Base-by-base conservation (phyloP, 2,888 invertebrate species). In the Tryphoninae sp. region DNA sequence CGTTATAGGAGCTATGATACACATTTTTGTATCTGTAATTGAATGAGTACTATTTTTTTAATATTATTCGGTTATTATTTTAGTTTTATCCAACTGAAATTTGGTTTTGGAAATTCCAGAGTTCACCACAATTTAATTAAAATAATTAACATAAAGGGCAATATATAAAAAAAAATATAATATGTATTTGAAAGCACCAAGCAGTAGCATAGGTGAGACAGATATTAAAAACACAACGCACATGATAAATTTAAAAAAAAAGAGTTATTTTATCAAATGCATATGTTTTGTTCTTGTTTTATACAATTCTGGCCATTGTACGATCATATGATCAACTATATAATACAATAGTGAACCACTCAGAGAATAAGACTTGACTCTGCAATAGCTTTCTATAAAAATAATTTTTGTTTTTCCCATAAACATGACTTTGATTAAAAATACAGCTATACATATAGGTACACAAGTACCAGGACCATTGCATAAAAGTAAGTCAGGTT, bases 381-480 rank as follows among this genome's bases (percentile, higher is more conserved):
- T 94, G 90, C 99, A 99, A 88, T 98, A 95, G 90, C 99, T 99
- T 92, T 99, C 99, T 68, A 99, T 93, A 92, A 97, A 99, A 73
- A 99, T 94, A 79, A 98, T 96, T 89, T 94, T 95, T 78, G 95
- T 94, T 85, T 95, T 93, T 42, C 93, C 91, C 51, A 97, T 88
- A 85, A 94, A 95, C 0, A 95, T 90, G 81, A 95, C 93, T 91
- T 96, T 96, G 85, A 96, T 93, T 0, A 98, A 64, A 89, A 96
- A 96, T 16, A 95, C 96, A 73, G 96, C 94, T 74, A 96, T 86
- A 93, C 98, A 98, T 75, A 98, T 93, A 2, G 99, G 99, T 80
- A 99, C 94, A 92, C 99, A 99, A 6, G 98, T 99, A 7, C 99
- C 99, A 59, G 99, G 99, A 0, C 99, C 99, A 93, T 99, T 98